phyloP scores from a whole-genome alignment of 2,888 invertebrate species.

The Parnassius glacialis region DNA sequence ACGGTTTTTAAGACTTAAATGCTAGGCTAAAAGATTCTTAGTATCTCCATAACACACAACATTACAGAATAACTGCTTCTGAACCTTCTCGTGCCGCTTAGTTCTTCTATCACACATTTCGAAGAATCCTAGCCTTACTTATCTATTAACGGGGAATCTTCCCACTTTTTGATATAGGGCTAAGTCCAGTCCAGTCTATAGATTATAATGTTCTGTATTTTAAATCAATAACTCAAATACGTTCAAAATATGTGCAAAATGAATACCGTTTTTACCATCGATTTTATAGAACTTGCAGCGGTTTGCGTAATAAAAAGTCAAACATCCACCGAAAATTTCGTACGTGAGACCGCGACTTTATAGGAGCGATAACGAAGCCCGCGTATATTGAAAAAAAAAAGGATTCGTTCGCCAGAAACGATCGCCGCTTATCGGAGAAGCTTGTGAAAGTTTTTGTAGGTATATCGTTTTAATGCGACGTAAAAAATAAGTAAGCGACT shows the following conservation, averaged over 20 bases:
- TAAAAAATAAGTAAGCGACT: slow-evolving; percentile 5
- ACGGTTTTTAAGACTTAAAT: too few relatives aligned
- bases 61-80: too few relatives aligned
- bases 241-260: not conserved
- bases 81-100: too few relatives aligned
- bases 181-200: too few relatives aligned
- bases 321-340: slow-evolving; percentile 14
- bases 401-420: slow-evolving; percentile 23
- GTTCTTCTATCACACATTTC: too few relatives aligned
- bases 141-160: too few relatives aligned
- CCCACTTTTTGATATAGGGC: too few relatives aligned
- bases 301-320: slow-evolving; percentile 15
- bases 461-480: slow-evolving; percentile 16
- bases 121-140: too few relatives aligned
- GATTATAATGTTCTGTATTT: not conserved
- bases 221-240: not conserved
- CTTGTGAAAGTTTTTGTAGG: slow-evolving; percentile 19
- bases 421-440: slow-evolving; percentile 21
- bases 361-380: slow-evolving; percentile 57
- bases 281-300: slow-evolving; percentile 12
- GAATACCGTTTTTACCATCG: not conserved
- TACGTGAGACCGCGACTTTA: slow-evolving; percentile 47
- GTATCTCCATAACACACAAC: too few relatives aligned
- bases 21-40: too few relatives aligned
- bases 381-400: slow-evolving; percentile 28